These are phyloP conservation scores for Berghia stephanieae DNA, from an alignment of 1,140 invertebrate species.

Conservation along the genomic window DNA sequence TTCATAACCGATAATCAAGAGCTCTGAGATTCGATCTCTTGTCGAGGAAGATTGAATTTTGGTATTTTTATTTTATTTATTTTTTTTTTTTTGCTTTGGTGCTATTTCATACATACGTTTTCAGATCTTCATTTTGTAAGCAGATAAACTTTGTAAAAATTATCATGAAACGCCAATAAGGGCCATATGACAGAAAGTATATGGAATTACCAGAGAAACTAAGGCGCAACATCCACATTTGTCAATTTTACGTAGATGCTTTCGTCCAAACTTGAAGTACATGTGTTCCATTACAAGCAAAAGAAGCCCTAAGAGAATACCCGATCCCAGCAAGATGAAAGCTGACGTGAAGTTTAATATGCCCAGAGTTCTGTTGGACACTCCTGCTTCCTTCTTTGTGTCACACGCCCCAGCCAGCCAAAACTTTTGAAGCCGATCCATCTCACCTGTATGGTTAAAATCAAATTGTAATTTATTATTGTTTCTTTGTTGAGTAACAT, in stretches of 20 bases:
- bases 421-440: constrained; percentile 91
- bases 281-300: constrained; percentile 90
- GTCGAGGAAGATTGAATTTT: no score
- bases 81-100: no score
- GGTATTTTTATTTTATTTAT: no score
- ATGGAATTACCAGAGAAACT: constrained; percentile 81
- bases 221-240: constrained; percentile 87
- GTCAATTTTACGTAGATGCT: constrained; percentile 86
- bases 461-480: neutral
- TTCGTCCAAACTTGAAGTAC: constrained; percentile 89
- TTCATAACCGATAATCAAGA: no score
- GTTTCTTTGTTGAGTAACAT: no score
- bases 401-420: constrained; percentile 99
- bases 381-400: constrained; percentile 75
- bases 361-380: constrained; percentile 82
- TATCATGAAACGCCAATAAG: no score
- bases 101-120: no score
- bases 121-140: no score
- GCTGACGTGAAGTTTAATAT: constrained; percentile 97
- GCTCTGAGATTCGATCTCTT: no score
- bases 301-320: constrained; percentile 86
- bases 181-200: no score
- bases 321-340: constrained; percentile 94
- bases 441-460: constrained; percentile 74
- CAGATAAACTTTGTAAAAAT: no score